A percentile compares a stretch with the other conserved stretches of the same genome.
phyloP scores from a whole-genome alignment of 1,140 invertebrate species.

The Musca domestica region DNA sequence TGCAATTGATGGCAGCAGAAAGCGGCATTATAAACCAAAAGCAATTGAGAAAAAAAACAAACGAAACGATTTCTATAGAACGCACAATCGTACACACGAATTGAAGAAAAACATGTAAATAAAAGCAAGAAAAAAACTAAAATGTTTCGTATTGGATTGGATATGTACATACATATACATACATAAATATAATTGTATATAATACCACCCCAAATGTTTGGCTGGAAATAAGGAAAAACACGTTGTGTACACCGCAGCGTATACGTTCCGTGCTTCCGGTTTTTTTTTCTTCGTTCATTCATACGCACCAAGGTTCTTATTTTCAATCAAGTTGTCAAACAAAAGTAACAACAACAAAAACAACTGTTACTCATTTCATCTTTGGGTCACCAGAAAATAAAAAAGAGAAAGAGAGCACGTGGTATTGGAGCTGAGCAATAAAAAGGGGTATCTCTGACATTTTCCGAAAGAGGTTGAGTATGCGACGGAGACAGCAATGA shows the following conservation, averaged over 20 bases:
- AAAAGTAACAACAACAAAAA: no score
- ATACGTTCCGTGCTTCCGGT: no score
- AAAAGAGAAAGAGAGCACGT: slow-evolving; percentile 11
- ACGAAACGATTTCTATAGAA: neutral
- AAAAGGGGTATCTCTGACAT: neutral
- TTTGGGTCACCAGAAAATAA: neutral
- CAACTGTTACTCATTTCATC: no score
- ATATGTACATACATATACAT: no score
- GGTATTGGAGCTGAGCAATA: neutral
- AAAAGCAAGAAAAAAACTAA: neutral
- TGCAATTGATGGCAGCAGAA: neutral
- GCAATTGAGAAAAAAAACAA: no score
- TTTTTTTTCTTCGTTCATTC: neutral
- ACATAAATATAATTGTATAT: no score
- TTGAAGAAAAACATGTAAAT: neutral
- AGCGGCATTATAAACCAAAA: neutral
- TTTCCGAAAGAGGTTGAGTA: neutral
- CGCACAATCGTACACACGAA: neutral
- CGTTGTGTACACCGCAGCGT: no score
- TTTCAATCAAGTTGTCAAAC: neutral
- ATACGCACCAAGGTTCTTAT: neutral
- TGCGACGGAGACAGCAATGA: no score
- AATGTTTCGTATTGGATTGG: no score
- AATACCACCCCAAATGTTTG: no score
- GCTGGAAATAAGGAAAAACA: no score